Evolutionary conservation across 2,797 vertebrate genomes (phyloP).

Genomic region (Phoeniculus purpureus): DNA sequence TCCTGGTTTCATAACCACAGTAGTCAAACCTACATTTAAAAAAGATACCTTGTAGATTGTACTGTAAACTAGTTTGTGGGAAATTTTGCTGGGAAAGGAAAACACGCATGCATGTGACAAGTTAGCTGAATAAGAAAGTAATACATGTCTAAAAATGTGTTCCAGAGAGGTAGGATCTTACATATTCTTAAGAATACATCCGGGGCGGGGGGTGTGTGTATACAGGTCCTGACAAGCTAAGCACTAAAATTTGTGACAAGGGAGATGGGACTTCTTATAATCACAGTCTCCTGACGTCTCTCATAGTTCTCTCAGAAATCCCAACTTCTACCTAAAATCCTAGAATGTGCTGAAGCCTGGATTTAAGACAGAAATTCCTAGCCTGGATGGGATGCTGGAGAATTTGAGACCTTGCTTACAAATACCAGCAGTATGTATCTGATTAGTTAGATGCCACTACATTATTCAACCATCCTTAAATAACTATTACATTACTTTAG

Average conservation of each 20-base stretch:
- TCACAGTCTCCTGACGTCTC: not conserved
- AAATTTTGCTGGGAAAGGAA: not conserved
- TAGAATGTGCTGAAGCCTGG: not conserved
- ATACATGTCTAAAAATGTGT: not conserved
- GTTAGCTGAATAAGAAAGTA: not conserved
- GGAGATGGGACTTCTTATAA: not conserved
- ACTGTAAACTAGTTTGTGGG: not conserved
- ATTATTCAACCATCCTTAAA: conserved; percentile 27
- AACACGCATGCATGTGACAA: not conserved
- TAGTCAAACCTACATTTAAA: not conserved
- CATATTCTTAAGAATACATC: not conserved
- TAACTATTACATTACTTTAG: conserved; percentile 11
- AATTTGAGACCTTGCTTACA: not conserved
- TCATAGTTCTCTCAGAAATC: not conserved
- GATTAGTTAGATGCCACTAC: not conserved
- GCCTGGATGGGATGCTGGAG: not conserved
- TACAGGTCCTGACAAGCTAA: not conserved
- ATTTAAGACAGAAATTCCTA: not conserved
- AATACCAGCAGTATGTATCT: not conserved
- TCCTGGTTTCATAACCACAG: not conserved
- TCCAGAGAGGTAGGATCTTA: not conserved
- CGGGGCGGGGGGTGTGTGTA: too few relatives aligned
- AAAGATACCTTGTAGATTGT: not conserved
- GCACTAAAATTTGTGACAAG: not conserved
- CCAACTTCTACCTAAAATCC: not conserved